Base-by-base conservation (phyloP, 2,113 vertebrate genomes). In the Misgurnus mizolepis region DNA sequence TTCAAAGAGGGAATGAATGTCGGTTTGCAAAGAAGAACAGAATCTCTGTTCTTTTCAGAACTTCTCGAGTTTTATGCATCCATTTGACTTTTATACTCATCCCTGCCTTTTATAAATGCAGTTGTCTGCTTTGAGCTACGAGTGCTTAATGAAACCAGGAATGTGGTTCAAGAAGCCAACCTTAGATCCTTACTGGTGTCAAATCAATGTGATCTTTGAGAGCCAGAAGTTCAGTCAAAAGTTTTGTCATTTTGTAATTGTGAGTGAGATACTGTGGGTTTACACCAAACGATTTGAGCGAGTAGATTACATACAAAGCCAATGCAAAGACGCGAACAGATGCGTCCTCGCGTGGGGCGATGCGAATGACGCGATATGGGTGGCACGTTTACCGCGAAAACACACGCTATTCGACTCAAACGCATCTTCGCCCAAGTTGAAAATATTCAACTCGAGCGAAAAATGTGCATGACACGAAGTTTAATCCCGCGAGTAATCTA, bases 11-110 rank as follows among this genome's bases (percentile, higher is more conserved):
- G 39, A 56, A 66, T 18, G 53, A 50, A 76, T 77, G 34, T 80
- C 65, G 5, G 83, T 82, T 80, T 85, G 80, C 83, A 82, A 76
- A 34, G 27, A 34, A 34, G 27, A 34, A 34, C 27, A 34, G 27
- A 34, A 34, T 34, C 27, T 34, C 27, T 34, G 27, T 55, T 22
- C 53, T 8, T 17, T 78, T 73, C 40, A 73, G 60, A 82, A 78
- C 47, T 15, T 4, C n/a, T 34, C 58, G 34, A 34, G 55, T 56
- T 61, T 84, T 34, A 18, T 58, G 6, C 15, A 60, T 55, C 74
- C 5, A 60, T 84, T 78, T 56, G 68, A 41, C 41, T 50, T 58
- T 81, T 68, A 62, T 27, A 60, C 50, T 18, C 61, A n/a, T 41
- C 2, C 11, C 66, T 76, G 43, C 58, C 78, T 72, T 76, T 56